These are phyloP conservation scores for Tachypleus tridentatus DNA, from an alignment of 1,140 invertebrate species.

Conservation along the genomic window DNA sequence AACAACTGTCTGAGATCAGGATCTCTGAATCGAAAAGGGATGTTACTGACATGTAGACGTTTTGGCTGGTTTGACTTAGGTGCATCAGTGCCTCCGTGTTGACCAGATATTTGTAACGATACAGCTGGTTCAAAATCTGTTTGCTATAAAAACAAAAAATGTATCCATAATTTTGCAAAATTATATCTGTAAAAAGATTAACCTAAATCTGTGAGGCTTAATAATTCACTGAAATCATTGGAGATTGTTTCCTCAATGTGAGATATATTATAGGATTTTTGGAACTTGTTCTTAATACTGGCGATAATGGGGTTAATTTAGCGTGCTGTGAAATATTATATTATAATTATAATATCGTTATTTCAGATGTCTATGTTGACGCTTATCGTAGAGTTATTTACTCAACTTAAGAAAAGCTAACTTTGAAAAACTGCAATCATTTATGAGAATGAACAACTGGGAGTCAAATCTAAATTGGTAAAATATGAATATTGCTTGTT, in stretches of 20 bases:
- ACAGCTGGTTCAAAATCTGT: slow-evolving; percentile 15
- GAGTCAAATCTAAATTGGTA: too few species aligned
- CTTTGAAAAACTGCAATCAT: too few species aligned
- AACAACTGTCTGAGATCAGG: slow-evolving; percentile 95
- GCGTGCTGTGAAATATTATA: neutral
- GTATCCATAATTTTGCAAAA: neutral
- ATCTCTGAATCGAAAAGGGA: slow-evolving; percentile 96
- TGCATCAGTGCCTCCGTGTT: slow-evolving; percentile 7
- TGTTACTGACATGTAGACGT: slow-evolving; percentile 91
- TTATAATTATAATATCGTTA: neutral
- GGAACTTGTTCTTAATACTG: neutral
- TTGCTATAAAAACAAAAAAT: slow-evolving; percentile 10
- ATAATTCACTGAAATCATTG: neutral
- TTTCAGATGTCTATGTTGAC: too few species aligned
- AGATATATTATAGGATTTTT: neutral
- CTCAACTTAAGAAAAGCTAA: too few species aligned
- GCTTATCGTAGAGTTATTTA: too few species aligned
- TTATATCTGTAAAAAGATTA: slow-evolving; percentile 1
- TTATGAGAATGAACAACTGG: too few species aligned
- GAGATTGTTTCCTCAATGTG: neutral
- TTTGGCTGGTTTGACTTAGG: slow-evolving; percentile 38
- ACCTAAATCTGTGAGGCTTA: slow-evolving; percentile 1
- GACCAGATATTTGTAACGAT: slow-evolving; percentile 2
- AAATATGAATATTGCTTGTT: too few species aligned
- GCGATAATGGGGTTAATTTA: neutral